Evolutionary conservation across 2,888 invertebrate genomes (phyloP).

Genomic region (Tineola bisselliella): DNA sequence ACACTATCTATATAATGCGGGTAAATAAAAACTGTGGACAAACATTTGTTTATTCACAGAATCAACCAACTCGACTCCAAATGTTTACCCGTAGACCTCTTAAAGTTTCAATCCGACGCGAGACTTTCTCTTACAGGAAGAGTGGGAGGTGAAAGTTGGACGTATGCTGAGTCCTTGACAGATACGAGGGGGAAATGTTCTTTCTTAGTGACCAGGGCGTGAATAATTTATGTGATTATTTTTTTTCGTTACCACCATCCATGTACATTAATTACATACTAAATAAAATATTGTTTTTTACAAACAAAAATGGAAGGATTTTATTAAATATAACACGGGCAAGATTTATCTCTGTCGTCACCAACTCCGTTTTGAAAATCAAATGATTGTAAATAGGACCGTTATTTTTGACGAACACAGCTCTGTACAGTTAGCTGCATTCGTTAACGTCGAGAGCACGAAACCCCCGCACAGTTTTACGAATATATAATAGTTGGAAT

Average conservation of each 20-base stretch:
- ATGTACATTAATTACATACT: no score
- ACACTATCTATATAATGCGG: no score
- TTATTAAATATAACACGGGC: conserved; percentile 21
- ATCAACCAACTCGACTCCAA: background rate
- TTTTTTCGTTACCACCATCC: no score
- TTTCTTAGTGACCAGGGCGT: background rate
- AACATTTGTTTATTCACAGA: background rate
- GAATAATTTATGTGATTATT: background rate
- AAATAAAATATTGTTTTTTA: no score
- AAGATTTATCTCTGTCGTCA: conserved; percentile 20
- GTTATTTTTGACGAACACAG: conserved; percentile 26
- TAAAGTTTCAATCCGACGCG: conserved; percentile 14
- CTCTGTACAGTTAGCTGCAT: conserved; percentile 18
- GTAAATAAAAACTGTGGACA: no score
- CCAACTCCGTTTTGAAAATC: conserved; percentile 26
- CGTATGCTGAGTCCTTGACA: conserved; percentile 40
- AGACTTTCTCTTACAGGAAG: conserved; percentile 47
- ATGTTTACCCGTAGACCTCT: background rate
- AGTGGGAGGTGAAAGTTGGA: conserved; percentile 53
- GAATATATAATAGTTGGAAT: background rate
- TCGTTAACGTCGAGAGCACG: background rate
- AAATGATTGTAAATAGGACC: conserved; percentile 31
- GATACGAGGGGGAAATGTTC: background rate
- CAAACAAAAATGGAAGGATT: conserved; percentile 18
- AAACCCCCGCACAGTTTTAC: conserved; percentile 1